A percentile compares a stretch with the other conserved stretches of the same genome.
Conservation (phyloP, 1,140 invertebrate species). For the Sarcophaga peregrina region DNA sequence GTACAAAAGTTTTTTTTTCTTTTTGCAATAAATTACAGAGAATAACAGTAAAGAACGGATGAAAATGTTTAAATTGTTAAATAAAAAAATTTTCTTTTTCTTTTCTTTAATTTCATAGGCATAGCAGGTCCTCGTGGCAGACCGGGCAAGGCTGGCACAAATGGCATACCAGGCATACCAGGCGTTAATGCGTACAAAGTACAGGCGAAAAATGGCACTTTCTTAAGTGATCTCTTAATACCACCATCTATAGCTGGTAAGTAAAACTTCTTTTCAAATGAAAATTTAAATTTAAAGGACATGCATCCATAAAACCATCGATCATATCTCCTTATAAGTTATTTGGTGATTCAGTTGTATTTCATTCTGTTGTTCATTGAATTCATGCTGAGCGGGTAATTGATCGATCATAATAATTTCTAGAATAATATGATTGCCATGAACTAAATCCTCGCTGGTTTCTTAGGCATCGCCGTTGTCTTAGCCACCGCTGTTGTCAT, state of each 20-base stretch:
- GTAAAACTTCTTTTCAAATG: slow-evolving; percentile 39
- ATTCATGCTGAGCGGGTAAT: too few relatives aligned
- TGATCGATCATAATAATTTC: too few relatives aligned
- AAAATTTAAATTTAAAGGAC: too few relatives aligned
- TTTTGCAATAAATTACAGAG: background rate
- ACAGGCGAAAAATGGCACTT: slow-evolving; percentile 73
- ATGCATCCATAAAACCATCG: too few relatives aligned
- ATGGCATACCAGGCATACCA: slow-evolving; percentile 71
- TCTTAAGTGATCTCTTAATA: slow-evolving; percentile 75
- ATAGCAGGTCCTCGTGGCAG: slow-evolving; percentile 70
- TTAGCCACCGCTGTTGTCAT: too few relatives aligned
- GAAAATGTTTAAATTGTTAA: background rate
- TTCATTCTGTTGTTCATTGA: too few relatives aligned
- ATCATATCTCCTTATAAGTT: too few relatives aligned
- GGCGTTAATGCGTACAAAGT: slow-evolving; percentile 79
- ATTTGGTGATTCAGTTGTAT: too few relatives aligned
- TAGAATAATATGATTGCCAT: too few relatives aligned
- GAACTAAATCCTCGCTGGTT: too few relatives aligned
- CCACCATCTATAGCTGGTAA: slow-evolving; percentile 82
- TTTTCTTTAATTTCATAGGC: background rate
- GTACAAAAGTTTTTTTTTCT: background rate
- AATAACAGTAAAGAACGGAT: background rate
- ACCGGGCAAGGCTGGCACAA: slow-evolving; percentile 75
- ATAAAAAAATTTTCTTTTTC: background rate
- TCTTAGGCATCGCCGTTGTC: too few relatives aligned